Conservation (phyloP, 2,888 invertebrate species). For the Eledona agricola region DNA sequence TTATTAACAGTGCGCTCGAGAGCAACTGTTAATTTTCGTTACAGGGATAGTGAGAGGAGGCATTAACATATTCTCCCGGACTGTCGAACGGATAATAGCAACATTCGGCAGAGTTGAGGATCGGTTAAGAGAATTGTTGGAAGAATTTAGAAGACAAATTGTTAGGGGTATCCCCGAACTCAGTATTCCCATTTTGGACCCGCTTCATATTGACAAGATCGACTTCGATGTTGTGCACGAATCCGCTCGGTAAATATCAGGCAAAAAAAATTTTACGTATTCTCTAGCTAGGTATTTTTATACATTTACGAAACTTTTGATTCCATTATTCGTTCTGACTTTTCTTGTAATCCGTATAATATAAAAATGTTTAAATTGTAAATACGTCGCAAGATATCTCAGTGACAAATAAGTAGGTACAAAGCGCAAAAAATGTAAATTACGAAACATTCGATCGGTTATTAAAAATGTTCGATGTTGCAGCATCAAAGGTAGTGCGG, state of each 20-base stretch:
- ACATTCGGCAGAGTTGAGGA: slow-evolving; percentile 58
- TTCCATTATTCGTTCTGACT: too few species aligned
- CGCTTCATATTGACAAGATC: slow-evolving; percentile 59
- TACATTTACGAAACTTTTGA: too few species aligned
- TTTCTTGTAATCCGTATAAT: too few species aligned
- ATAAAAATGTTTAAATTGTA: too few species aligned
- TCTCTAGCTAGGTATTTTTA: too few species aligned
- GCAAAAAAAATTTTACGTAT: too few species aligned
- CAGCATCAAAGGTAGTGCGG: slow-evolving; percentile 57
- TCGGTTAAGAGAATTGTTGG: slow-evolving; percentile 55
- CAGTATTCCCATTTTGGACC: slow-evolving; percentile 60
- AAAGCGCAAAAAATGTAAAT: too few species aligned
- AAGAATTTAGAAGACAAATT: slow-evolving; percentile 58
- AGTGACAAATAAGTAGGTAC: too few species aligned
- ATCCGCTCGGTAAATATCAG: slow-evolving; percentile 52
- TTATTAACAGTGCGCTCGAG: too few species aligned
- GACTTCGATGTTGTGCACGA: slow-evolving; percentile 59
- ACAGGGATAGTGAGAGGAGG: slow-evolving; percentile 58
- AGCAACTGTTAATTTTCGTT: too few species aligned
- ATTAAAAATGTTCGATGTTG: background rate
- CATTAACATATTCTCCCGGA: slow-evolving; percentile 54
- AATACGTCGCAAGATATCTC: too few species aligned
- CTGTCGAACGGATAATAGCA: slow-evolving; percentile 56
- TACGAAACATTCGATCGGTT: too few species aligned
- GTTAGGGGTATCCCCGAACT: slow-evolving; percentile 60